These are phyloP conservation scores for Diuraphis noxia DNA, from an alignment of 1,140 invertebrate genomes.

Conservation along the genomic window DNA sequence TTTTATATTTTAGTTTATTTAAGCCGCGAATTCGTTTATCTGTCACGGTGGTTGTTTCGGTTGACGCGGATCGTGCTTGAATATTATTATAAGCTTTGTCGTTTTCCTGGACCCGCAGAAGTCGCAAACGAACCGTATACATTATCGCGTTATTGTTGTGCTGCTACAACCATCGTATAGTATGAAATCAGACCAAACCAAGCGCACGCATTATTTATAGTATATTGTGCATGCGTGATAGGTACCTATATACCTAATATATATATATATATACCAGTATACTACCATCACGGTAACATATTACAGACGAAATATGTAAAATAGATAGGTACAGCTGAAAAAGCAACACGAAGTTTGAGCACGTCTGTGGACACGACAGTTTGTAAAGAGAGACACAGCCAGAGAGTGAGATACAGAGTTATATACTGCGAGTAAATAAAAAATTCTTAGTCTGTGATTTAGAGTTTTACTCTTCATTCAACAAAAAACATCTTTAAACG, in stretches of 20 bases:
- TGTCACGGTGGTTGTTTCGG: neutral
- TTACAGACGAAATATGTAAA: constrained; percentile 15
- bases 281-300: neutral
- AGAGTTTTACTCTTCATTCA: neutral
- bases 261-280: neutral
- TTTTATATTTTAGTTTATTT: neutral
- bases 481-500: neutral
- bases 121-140: neutral
- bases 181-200: neutral
- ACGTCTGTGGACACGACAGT: neutral
- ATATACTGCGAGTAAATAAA: neutral
- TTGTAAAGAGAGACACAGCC: neutral
- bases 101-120: neutral
- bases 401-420: neutral
- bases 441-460: neutral
- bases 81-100: neutral
- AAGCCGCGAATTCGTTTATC: neutral
- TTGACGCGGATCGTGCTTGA: constrained; percentile 6
- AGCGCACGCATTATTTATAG: neutral
- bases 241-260: neutral
- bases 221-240: neutral
- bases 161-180: neutral
- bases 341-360: neutral
- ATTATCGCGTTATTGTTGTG: neutral
- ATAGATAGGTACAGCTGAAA: neutral